Conservation (phyloP, 2,888 invertebrate genomes). For the Athripsodes cinereus region DNA sequence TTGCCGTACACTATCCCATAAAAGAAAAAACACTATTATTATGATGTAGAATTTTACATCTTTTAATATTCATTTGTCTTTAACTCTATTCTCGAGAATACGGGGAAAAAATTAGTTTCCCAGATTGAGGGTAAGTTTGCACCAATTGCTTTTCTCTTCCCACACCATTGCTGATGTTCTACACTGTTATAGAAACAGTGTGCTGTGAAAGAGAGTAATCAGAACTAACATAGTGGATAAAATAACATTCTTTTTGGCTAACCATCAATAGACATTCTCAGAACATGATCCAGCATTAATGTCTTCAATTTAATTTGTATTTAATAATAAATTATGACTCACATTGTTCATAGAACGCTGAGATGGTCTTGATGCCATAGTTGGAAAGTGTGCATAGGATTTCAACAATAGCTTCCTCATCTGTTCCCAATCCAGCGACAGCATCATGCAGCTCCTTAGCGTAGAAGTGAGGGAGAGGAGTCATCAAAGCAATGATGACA, state of each 20-base stretch:
- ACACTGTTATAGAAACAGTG: no score
- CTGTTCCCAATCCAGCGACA: constrained; percentile 80
- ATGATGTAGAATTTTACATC: background rate
- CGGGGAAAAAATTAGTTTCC: no score
- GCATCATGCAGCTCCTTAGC: constrained; percentile 87
- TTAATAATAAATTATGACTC: constrained; percentile 41
- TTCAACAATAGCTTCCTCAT: constrained; percentile 87
- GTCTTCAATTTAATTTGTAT: no score
- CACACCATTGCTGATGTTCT: no score
- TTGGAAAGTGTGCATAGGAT: constrained; percentile 88
- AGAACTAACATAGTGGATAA: no score
- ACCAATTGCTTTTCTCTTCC: no score
- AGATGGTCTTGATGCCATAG: constrained; percentile 80
- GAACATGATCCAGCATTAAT: no score
- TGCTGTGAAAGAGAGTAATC: no score
- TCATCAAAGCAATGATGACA: constrained; percentile 85
- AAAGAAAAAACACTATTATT: constrained; percentile 26
- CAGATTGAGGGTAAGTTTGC: no score
- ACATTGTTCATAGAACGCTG: constrained; percentile 77
- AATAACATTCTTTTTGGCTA: no score
- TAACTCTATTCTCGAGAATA: no score
- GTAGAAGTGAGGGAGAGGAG: constrained; percentile 82
- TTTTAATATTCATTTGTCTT: background rate
- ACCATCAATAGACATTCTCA: no score
- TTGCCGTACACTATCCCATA: constrained; percentile 66